Evolutionary conservation across 53 echinoderm and acorn worm genomes (phyloP).

Genomic region (Echinarachnius parma): DNA sequence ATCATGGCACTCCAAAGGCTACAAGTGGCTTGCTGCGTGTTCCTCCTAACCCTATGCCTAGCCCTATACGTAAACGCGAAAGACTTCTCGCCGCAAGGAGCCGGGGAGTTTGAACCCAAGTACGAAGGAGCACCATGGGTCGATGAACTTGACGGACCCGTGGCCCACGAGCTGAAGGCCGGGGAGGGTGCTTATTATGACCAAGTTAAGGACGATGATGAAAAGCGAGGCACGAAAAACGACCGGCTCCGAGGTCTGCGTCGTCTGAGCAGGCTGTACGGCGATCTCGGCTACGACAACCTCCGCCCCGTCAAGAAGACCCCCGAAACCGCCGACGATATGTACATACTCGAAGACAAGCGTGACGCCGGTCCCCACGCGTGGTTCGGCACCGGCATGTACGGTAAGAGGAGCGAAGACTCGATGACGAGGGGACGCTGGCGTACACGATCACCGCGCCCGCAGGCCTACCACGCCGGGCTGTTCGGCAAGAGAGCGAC

Average conservation of each 20-base stretch:
- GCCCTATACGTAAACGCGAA: slow-evolving; percentile 14
- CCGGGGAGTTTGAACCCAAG: slow-evolving; percentile 23
- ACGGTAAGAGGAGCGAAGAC: slow-evolving; percentile 25
- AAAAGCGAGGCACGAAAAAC: slow-evolving; percentile 45
- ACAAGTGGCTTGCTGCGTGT: slow-evolving; percentile 19
- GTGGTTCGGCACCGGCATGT: slow-evolving; percentile 47
- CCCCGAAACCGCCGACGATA: slow-evolving; percentile 32
- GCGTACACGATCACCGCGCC: slow-evolving; percentile 31
- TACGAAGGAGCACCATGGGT: slow-evolving; percentile 15
- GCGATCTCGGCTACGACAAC: slow-evolving; percentile 23
- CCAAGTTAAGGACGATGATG: slow-evolving; percentile 6
- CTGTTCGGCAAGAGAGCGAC: slow-evolving; percentile 40
- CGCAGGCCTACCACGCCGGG: slow-evolving; percentile 15
- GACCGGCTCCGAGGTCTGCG: slow-evolving; percentile 39
- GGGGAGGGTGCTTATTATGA: slow-evolving; percentile 9
- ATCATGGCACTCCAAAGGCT: slow-evolving; percentile 21
- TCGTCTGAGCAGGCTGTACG: slow-evolving; percentile 43
- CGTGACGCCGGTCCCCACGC: slow-evolving; percentile 41
- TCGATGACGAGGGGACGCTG: not conserved
- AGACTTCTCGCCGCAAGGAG: slow-evolving; percentile 10
- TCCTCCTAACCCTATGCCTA: slow-evolving; percentile 13
- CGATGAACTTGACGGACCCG: not conserved
- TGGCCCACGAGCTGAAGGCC: not conserved
- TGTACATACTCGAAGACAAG: slow-evolving; percentile 31
- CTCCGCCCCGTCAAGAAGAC: slow-evolving; percentile 43